Conservation (phyloP, 1,140 invertebrate species). For the Caenorhabditis inopinata region DNA sequence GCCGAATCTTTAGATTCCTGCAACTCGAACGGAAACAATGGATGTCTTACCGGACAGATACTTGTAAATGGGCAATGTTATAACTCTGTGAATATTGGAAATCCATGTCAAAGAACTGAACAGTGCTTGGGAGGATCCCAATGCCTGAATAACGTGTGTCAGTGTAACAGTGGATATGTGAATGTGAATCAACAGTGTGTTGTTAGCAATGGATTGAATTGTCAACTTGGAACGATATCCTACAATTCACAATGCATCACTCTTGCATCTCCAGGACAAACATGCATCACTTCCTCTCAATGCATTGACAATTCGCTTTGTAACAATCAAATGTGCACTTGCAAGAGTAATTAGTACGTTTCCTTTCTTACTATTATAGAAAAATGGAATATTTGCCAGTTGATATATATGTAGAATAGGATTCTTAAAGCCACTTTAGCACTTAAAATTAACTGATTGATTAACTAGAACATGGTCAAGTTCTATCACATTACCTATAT, state of each 20-base stretch:
- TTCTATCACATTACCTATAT: too few relatives aligned
- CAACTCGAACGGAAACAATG: neutral
- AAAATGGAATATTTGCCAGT: too few relatives aligned
- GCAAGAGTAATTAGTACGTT: slow-evolving; percentile 8
- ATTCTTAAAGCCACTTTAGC: too few relatives aligned
- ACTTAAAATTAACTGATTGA: too few relatives aligned
- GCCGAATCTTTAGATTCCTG: neutral
- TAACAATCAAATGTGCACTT: neutral
- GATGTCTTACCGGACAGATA: neutral
- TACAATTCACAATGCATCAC: neutral
- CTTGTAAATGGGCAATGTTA: slow-evolving; percentile 13
- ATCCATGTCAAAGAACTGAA: neutral
- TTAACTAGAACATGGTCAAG: too few relatives aligned
- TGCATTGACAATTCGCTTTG: slow-evolving; percentile 1
- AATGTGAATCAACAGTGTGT: slow-evolving; percentile 10
- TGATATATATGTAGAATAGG: too few relatives aligned
- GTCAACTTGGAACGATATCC: neutral
- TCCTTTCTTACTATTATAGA: too few relatives aligned
- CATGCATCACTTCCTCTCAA: neutral
- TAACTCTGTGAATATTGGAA: slow-evolving; percentile 17
- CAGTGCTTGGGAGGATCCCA: slow-evolving; percentile 2
- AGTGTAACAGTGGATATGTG: neutral
- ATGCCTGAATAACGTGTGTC: neutral
- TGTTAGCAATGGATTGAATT: neutral
- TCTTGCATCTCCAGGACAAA: neutral